Conservation (phyloP, 2,797 vertebrate species). For the Onychomys arenicola region DNA sequence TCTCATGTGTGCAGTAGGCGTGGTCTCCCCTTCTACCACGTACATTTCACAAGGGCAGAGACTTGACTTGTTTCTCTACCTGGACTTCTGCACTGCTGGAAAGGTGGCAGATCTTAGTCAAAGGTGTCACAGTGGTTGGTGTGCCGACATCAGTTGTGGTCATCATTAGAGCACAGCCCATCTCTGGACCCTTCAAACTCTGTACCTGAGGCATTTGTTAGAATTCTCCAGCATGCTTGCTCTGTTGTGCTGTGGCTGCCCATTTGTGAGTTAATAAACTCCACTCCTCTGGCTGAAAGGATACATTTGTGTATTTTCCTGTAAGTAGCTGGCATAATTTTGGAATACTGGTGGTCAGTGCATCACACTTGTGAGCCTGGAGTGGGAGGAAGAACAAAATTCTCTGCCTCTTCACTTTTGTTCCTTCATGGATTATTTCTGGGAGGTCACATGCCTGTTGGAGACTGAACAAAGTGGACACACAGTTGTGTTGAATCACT, state of each 20-base stretch:
- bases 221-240: neutral
- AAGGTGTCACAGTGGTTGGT: neutral
- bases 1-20: neutral
- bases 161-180: neutral
- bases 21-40: neutral
- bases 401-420: neutral
- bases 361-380: neutral
- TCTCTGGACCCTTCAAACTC: neutral
- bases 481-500: neutral
- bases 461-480: neutral
- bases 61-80: neutral
- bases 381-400: neutral
- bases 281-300: neutral
- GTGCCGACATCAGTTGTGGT: too few species aligned
- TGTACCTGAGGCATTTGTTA: neutral
- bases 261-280: neutral
- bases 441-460: neutral
- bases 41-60: neutral
- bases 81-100: neutral
- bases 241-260: neutral
- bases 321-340: neutral
- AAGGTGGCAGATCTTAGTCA: neutral
- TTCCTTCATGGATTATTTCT: neutral
- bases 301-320: neutral
- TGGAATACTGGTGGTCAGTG: neutral